Evolutionary conservation across 92 coral and sea anemone genomes (phyloP), one percentile per base, ranked within the genome.

Genomic region (Galaxea fascicularis): DNA sequence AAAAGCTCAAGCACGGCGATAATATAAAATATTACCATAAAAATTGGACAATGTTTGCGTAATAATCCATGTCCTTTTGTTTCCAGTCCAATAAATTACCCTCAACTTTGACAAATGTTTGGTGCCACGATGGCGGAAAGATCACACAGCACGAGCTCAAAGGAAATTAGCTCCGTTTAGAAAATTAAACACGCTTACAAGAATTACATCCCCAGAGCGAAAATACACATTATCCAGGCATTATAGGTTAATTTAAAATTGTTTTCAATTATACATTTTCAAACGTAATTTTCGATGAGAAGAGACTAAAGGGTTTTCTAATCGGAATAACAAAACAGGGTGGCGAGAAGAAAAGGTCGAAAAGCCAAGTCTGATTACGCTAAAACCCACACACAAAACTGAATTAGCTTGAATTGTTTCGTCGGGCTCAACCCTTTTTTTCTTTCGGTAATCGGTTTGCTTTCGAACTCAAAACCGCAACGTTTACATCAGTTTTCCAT

Each of bases 21-120:
- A 45, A 54, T 80, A 41, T 27, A 24, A 63, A 54, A 56, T 46
- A 79, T 82, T 82, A 82, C 77, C 86, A 82, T 82, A 81, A 80
- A 68, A 69, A 68, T 69, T 69, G 77, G 26, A 71, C 85, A 54
- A 41, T 81, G 77, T 81, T 31, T 81, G 77, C 56, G 68, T 10
- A 81, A 21, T 81, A 82, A 82, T 69, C 86, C 86, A 0, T 44
- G n/a, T 0, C 20, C 29, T 59, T 69, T 82, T 82, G 86, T 82
- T 82, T 53, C 31, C 20, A 27, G 2, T 10, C 73, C 47, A 56
- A 51, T 69, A 53, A 82, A 82, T 56, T 82, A 82, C 60, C 65
- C 86, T 76, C 16, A 20, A 28, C 65, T 51, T 47, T 79, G 84
- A 79, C 84, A 79, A n/a, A 31, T 29, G 74, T 16, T 6, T 18